Conservation (phyloP, 2,113 vertebrate genomes). For the Pachyramphus minor region DNA sequence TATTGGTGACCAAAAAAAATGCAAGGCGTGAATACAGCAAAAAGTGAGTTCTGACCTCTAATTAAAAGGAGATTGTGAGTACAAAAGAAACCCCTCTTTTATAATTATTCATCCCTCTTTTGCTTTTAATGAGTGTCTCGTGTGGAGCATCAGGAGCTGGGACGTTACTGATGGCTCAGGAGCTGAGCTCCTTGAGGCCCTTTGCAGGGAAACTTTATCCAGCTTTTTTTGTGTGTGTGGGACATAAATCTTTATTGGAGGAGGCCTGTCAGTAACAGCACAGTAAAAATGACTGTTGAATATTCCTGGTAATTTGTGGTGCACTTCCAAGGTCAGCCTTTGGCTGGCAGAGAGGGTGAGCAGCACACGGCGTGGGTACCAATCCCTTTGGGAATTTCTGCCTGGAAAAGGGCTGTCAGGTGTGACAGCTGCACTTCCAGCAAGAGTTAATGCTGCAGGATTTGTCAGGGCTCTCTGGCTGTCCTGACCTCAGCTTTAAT, state of each 20-base stretch:
- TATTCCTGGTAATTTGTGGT: neutral
- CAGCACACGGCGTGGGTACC: neutral
- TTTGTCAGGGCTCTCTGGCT: neutral
- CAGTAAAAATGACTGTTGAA: neutral
- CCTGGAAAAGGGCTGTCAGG: neutral
- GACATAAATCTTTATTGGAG: constrained; percentile 8
- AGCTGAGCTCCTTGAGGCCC: neutral
- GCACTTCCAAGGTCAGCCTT: constrained; percentile 4
- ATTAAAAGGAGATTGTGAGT: neutral
- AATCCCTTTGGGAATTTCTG: constrained; percentile 32
- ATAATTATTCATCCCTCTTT: neutral
- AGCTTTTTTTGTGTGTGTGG: neutral
- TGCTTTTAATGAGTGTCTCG: neutral
- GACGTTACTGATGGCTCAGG: neutral
- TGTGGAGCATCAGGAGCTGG: neutral
- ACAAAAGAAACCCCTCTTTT: neutral
- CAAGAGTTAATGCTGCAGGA: neutral
- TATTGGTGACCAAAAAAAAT: neutral
- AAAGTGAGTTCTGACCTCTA: neutral
- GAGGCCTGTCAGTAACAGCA: neutral
- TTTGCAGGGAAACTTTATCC: neutral
- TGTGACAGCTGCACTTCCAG: neutral
- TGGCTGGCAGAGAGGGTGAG: neutral
- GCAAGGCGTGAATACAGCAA: neutral
- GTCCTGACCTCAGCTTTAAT: constrained; percentile 11